Evolutionary conservation across 2,797 vertebrate species (phyloP).

Genomic region (Meriones psammophilus): DNA sequence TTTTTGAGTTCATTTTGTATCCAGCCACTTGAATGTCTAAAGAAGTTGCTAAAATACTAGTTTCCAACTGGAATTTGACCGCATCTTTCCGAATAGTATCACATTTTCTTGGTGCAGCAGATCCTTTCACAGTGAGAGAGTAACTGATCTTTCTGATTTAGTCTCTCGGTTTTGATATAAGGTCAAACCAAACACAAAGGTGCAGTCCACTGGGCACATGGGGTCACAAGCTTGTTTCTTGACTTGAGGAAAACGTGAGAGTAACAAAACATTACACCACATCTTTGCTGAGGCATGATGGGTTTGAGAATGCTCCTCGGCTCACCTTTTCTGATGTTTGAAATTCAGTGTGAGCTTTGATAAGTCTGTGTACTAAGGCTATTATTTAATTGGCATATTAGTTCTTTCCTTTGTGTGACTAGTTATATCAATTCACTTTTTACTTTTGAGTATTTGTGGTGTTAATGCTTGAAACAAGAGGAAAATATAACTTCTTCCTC

Average conservation of each 20-base stretch:
- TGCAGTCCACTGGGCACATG: background rate
- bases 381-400: constrained; percentile 12
- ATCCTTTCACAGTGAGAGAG: background rate
- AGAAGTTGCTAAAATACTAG: background rate
- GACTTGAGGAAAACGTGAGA: background rate
- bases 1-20: no score
- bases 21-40: background rate
- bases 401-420: background rate
- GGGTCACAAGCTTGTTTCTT: background rate
- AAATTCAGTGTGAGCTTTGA: background rate
- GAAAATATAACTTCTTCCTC: constrained; percentile 1
- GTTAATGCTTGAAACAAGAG: background rate
- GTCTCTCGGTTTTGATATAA: background rate
- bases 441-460: constrained; percentile 1
- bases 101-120: background rate
- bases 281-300: background rate
- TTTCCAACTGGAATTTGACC: background rate
- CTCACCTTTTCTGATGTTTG: background rate
- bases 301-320: background rate
- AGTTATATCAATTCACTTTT: constrained; percentile 20
- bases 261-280: background rate
- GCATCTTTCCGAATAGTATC: constrained; percentile 27
- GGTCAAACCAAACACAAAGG: constrained; percentile 8
- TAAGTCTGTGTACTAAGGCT: background rate
- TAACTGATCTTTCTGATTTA: constrained; percentile 31